Base-by-base conservation (phyloP, 35 echinoderm and acorn worm genomes). In the Amphiura filiformis region DNA sequence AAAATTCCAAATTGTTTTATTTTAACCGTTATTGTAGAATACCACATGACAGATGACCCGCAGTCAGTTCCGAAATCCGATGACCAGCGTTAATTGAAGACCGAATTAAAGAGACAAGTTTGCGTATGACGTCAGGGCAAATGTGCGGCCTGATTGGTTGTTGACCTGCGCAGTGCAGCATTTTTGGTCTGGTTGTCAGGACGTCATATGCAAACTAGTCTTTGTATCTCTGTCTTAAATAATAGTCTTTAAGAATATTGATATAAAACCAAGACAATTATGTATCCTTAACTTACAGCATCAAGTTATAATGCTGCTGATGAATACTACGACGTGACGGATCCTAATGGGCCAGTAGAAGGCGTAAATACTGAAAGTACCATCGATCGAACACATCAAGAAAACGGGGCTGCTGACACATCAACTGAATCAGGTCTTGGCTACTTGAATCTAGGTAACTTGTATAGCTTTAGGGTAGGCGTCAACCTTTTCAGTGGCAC, bases 301-400 rank as follows among this genome's bases (percentile, higher is more conserved):
- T 57, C 26, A 33, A 84, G 56, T 35, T 96, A 96, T 41, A n/a
- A 81, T 9, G 86, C 91, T 30, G 94, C 94, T 26, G 94, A 96
- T 80, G 57, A 83, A 14, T 90, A 93, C 76, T 96, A 81, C 39
- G 94, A 96, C 80, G 57, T 96, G 23, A 92, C 90, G 0, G 91
- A 92, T 38, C 90, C 87, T 0, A 64, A 82, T 11, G 81, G 88
- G 15, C 35, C 82, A 36, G 77, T 95, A 4, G 70, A 81, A 18
- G 79, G 77, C 17, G 78, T 87, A 0, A 39, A 96, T 78, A 90
- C 90, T 1, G 41, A 56, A 14, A 77, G 79, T 3, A 81, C 82
- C 0, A 83, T 85, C 26, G 90, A 96, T 35, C 76, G 94, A 37
- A 89, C 86, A 57, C 28, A 86, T 41, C 77, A 52, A 11, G 42